Evolutionary conservation across 2,888 invertebrate genomes (phyloP).

Genomic region (Schizaphis graminum): DNA sequence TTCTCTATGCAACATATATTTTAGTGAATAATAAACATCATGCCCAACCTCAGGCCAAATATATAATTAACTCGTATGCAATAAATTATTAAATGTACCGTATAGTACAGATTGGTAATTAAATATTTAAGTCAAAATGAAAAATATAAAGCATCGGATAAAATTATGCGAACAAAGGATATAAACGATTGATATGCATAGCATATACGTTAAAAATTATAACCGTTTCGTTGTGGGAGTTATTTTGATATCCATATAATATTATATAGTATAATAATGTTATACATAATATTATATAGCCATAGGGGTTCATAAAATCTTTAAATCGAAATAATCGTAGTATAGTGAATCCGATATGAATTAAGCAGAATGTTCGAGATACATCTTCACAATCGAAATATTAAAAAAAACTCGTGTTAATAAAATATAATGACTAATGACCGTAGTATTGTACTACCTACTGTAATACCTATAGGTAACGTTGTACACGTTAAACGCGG

Average conservation of each 20-base stretch:
- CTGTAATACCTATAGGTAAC: background rate
- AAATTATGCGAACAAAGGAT: background rate
- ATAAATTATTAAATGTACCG: conserved; percentile 11
- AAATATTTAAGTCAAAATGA: background rate
- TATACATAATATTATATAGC: background rate
- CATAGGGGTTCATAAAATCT: background rate
- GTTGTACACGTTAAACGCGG: background rate
- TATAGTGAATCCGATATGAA: background rate
- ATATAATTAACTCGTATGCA: conserved; percentile 5
- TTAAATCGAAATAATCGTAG: background rate
- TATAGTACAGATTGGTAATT: background rate
- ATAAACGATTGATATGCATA: background rate
- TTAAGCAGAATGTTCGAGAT: background rate
- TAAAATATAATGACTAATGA: background rate
- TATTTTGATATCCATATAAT: background rate
- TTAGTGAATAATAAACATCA: background rate
- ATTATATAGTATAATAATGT: background rate
- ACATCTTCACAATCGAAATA: background rate
- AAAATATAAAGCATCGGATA: background rate
- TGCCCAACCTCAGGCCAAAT: background rate
- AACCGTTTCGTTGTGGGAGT: background rate
- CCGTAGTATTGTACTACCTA: background rate
- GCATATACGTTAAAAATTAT: background rate
- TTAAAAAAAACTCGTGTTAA: background rate
- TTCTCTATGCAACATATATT: background rate